Conservation (phyloP, 1,140 invertebrate species). For the Cotesia vestalis region DNA sequence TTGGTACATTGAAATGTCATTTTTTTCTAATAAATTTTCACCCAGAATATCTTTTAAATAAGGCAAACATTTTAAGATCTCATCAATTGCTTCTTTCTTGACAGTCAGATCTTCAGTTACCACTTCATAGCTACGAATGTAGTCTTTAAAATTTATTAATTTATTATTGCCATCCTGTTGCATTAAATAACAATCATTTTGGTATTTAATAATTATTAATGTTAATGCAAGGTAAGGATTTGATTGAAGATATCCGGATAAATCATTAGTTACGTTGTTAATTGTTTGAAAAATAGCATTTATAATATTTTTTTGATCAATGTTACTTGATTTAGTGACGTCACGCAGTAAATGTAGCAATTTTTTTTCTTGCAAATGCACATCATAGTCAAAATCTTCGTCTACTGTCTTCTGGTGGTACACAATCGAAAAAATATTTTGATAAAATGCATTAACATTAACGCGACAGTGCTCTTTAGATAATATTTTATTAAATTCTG, state of each 20-base stretch:
- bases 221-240: constrained; percentile 60
- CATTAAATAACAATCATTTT: constrained; percentile 26
- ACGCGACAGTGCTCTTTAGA: constrained; percentile 66
- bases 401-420: constrained; percentile 57
- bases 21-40: constrained; percentile 50
- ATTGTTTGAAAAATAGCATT: constrained; percentile 53
- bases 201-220: constrained; percentile 55
- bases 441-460: constrained; percentile 65
- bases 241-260: constrained; percentile 54
- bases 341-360: constrained; percentile 53
- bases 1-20: constrained; percentile 69
- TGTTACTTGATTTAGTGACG: constrained; percentile 45
- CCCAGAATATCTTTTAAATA: constrained; percentile 55
- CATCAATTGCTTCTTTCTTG: constrained; percentile 47
- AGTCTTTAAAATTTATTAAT: constrained; percentile 42
- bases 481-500: constrained; percentile 69
- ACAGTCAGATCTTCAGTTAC: constrained; percentile 43
- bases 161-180: background rate
- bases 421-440: constrained; percentile 63
- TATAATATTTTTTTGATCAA: constrained; percentile 51
- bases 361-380: constrained; percentile 47
- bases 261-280: constrained; percentile 47
- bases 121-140: constrained; percentile 44
- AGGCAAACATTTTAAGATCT: constrained; percentile 43
- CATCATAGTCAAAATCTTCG: constrained; percentile 38